Evolutionary conservation across 2,113 vertebrate genomes (phyloP), one percentile per base, ranked within the genome.

Genomic region (Pseudolaguvia tuberculata): DNA sequence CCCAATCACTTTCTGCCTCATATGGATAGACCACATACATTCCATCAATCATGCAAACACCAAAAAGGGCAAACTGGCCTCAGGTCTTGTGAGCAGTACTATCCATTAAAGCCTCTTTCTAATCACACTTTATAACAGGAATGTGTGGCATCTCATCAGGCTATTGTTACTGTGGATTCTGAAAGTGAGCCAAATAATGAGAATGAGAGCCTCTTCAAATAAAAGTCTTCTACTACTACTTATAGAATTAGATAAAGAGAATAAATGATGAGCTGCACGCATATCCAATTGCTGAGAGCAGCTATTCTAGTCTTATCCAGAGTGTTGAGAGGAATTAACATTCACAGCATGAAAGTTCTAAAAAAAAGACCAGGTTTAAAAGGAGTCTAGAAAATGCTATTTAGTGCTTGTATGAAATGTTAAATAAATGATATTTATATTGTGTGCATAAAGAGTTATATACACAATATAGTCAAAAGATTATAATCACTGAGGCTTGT

Each of bases 121-220:
- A 82, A 70, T 76, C 80, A 63, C 42, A 45, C n/a, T 20, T 58
- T 48, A 63, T 75, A 73, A 79, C 77, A 42, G 56, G 73, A 73
- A 79, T 71, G 67, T 23, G 45, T 70, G 69, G 68, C 69, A 76
- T 73, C 66, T 59, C 68, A 76, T 69, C 73, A 73, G 63, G 50
- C 69, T 73, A 23, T 73, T 62, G 57, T 57, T 73, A 63, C 70
- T 50, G 39, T 69, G 50, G 56, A 35, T 57, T 72, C 53, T 76
- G 78, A 69, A 61, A 42, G 50, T 42, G 56, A 77, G 70, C 23
- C 75, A 77, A 73, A 74, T 62, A 63, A 80, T 51, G 6, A 56
- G 65, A 70, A 29, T 23, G 51, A 39, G 42, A 63, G 42, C 17
- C n/a, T 70, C 48, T 55, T 73, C 47, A 69, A 42, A 80, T 14